Evolutionary conservation across 2,888 invertebrate genomes (phyloP), one percentile per base, ranked within the genome.

Genomic region (Celastrina argiolus): DNA sequence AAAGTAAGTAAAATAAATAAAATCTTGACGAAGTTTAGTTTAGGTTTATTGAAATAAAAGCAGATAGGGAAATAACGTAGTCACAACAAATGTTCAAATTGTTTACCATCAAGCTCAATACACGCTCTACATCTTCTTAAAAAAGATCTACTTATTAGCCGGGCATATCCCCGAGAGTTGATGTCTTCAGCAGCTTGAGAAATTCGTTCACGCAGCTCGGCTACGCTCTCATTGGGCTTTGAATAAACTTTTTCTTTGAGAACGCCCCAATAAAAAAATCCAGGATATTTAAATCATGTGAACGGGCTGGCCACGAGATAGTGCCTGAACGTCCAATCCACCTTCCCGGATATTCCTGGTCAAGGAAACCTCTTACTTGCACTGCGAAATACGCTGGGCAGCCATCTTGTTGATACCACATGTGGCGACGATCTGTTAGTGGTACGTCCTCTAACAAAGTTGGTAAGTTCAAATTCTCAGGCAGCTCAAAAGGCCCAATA

Each of bases 361-460:
- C 58, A 31, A 69, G 64, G 56, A 51, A 63, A 31, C 66, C 61
- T 61, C 61, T 59, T 34, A 68, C 67, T 39, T 56, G 45, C 14
- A n/a, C 22, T 31, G 68, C 66, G 31, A 45, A 71, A 66, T 71
- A 67, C 34, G 66, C 68, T 61, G 71, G 67, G 28, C 67, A 68
- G 68, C 65, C 68, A 66, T 71, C 68, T 59, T 69, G 64, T 66
- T 72, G 69, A 22, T 59, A 67, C 69, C 68, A 71, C 66, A 72
- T 68, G 39, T 58, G 10, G 28, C 66, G 22, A 39, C 28, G 56
- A 66, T 65, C 59, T 56, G 22, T 67, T 63, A 63, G 59, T 56
- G 69, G 67, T 34, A 67, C 61, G 34, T 67, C 63, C 8, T 69
- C 63, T 36, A 69, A 56, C 63, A 65, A 63, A 59, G 8, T 58